Base-by-base conservation (phyloP, 2,797 vertebrate species). In the Epinephelus awoara region DNA sequence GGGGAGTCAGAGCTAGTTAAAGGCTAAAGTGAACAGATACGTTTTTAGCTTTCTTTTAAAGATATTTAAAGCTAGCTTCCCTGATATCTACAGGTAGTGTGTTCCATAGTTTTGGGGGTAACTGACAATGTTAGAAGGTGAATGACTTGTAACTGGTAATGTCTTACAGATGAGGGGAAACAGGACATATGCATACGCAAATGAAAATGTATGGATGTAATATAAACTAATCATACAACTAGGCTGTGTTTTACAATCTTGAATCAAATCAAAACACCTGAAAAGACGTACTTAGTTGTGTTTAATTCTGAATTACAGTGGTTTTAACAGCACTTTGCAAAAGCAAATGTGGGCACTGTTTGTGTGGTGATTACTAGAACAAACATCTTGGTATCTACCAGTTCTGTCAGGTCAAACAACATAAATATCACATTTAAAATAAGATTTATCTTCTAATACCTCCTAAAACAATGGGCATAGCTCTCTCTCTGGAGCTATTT, bases 401-500 rank as follows among this genome's bases (percentile, higher is more conserved):
- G 15, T 42, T 50, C 25, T 21, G 21, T 71, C 12, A 13, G 44
- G 65, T 81, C 25, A 78, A 75, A 73, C 13, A 64, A 27, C 54
- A 40, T 57, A 10, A 80, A 51, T 58, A 27, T 73, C 57, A 67
- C 11, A 8, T 63, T 44, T 67, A 50, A 66, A 71, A 38, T 8
- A 40, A 54, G 58, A 58, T 65, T n/a, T 11, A 73, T 82, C n/a
- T 6, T 54, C n/a, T 66, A 29, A 55, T 75, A 57, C 62, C 58
- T 51, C 3, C 7, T 34, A 0, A 66, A 85, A 77, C 68, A 75
- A 72, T 27, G 52, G 67, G 50, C 63, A 46, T 57, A 44, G 51
- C 58, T 69, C 68, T n/a, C 55, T 79, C 91, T 92, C 88, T 92
- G 89, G 77, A 81, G 91, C 86, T 95, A 85, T 92, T 93, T 95